Conservation (phyloP, 2,888 invertebrate genomes). For the Orchesellides sinensis region DNA sequence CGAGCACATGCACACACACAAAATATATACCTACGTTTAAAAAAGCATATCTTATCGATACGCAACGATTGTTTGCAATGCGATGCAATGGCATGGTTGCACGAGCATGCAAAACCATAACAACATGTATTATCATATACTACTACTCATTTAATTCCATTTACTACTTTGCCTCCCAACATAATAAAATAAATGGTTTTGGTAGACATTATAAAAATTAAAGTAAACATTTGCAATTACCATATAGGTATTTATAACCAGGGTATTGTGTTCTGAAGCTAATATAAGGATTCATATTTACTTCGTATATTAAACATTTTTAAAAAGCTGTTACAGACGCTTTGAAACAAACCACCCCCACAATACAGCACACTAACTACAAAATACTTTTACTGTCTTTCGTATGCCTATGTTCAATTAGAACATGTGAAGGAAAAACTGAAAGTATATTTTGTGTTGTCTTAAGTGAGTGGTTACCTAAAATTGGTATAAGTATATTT, state of each 20-base stretch:
- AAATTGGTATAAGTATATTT: slow-evolving; percentile 9
- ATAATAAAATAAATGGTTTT: slow-evolving; percentile 11
- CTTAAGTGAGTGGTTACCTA: slow-evolving; percentile 20
- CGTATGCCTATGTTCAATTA: no score
- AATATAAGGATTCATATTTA: no score
- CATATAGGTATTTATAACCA: slow-evolving; percentile 10
- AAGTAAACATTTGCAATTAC: slow-evolving; percentile 34
- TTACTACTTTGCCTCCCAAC: background rate
- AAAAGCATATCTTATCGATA: slow-evolving; percentile 1
- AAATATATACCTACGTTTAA: no score
- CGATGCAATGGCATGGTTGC: slow-evolving; percentile 1
- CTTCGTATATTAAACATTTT: background rate
- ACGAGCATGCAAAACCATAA: slow-evolving; percentile 13
- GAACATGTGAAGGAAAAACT: slow-evolving; percentile 5
- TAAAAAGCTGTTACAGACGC: slow-evolving; percentile 12
- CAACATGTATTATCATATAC: no score
- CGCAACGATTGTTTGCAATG: slow-evolving; percentile 21
- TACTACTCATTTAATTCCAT: no score
- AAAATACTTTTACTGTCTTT: slow-evolving; percentile 7
- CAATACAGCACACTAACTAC: background rate
- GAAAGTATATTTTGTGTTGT: slow-evolving; percentile 25
- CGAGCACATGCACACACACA: slow-evolving; percentile 9
- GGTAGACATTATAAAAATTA: slow-evolving; percentile 11
- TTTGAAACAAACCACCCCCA: background rate
- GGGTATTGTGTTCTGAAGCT: no score